These are phyloP conservation scores for Trinectes maculatus DNA, from an alignment of 2,113 vertebrate species.

Conservation along the genomic window DNA sequence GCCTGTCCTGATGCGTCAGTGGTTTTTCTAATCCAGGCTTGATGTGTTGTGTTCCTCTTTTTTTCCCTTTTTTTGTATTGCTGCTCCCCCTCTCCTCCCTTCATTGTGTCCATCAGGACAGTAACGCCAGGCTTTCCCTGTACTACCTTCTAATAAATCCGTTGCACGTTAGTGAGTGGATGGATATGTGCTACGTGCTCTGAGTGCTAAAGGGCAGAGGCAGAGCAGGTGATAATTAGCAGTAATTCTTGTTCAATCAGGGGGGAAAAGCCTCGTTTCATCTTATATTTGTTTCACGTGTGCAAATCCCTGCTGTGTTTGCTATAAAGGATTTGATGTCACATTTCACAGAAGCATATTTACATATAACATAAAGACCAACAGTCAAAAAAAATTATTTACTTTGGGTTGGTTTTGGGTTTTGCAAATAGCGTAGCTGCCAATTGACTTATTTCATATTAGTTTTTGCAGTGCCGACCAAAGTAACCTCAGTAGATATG, in stretches of 20 bases:
- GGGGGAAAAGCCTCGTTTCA: constrained; percentile 42
- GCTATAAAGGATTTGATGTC: no score
- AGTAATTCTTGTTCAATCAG: constrained; percentile 75
- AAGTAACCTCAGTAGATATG: no score
- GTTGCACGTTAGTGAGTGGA: constrained; percentile 56
- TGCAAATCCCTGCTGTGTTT: constrained; percentile 16
- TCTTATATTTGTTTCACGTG: constrained; percentile 20
- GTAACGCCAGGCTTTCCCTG: constrained; percentile 48
- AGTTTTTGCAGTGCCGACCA: no score
- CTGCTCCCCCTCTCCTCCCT: constrained; percentile 5
- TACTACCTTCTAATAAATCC: constrained; percentile 79
- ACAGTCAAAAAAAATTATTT: no score
- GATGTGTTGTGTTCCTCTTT: no score
- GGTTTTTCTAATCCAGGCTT: background rate
- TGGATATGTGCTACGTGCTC: constrained; percentile 65
- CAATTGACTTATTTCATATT: no score
- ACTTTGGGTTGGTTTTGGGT: no score
- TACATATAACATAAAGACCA: no score
- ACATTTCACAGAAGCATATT: no score
- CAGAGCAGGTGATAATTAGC: constrained; percentile 73
- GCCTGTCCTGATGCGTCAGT: background rate
- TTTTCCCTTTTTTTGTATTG: background rate
- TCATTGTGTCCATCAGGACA: constrained; percentile 44
- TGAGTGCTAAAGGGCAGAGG: constrained; percentile 61
- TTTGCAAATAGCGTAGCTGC: no score